phyloP scores from a whole-genome alignment of 1,140 invertebrate species.

The Temnothorax longispinosus region DNA sequence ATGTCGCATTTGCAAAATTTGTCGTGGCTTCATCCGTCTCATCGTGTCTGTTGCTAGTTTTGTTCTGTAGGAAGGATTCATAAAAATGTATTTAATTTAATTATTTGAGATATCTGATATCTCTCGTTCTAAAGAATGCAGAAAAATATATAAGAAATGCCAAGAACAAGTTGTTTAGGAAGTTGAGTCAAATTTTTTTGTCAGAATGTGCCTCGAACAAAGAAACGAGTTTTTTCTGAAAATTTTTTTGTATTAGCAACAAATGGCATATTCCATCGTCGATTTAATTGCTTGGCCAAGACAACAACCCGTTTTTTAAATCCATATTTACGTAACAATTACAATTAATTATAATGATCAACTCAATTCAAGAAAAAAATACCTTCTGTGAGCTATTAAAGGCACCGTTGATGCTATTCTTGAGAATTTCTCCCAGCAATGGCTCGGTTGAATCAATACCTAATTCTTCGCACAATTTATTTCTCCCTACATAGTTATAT shows the following conservation, averaged over 20 bases:
- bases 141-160: constrained; percentile 10
- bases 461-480: constrained; percentile 87
- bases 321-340: too few species aligned
- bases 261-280: too few species aligned
- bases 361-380: constrained; percentile 15
- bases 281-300: too few species aligned
- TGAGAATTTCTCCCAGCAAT: constrained; percentile 83
- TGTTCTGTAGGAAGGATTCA: constrained; percentile 73
- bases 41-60: constrained; percentile 75
- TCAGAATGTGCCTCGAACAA: neutral
- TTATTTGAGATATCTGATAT: neutral
- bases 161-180: neutral
- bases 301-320: too few species aligned
- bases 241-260: neutral
- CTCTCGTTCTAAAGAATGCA: neutral
- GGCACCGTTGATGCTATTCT: constrained; percentile 83
- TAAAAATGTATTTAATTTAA: constrained; percentile 23
- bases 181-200: neutral
- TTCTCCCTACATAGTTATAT: constrained; percentile 86
- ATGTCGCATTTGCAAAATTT: constrained; percentile 81
- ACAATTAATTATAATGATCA: too few species aligned
- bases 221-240: neutral
- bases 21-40: constrained; percentile 76
- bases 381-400: constrained; percentile 82
- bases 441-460: constrained; percentile 84